Evolutionary conservation across 2,888 invertebrate species (phyloP), one percentile per base, ranked within the genome.

Genomic region (Clusia tigrina): DNA sequence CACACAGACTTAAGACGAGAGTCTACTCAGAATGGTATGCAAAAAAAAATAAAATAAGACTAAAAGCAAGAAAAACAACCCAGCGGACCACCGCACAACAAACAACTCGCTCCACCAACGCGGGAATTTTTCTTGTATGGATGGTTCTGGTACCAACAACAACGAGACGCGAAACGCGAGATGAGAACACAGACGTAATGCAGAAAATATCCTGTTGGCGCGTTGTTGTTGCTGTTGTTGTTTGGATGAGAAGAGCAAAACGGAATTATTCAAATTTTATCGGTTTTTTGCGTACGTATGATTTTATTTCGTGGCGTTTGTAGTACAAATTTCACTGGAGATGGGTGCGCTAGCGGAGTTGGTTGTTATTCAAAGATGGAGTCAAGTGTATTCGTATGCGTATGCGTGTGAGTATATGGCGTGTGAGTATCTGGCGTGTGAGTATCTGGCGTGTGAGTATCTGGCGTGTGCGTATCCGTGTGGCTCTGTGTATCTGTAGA

Each of bases 211-310:
- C 24, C 25, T 25, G 53, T 15, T 25, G 23, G 25, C 5, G 25
- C 15, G 3, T 37, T 54, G 26, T 54, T 54, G 18, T 37, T 37
- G 18, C 37, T 18, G 2, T 17, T 17, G 17, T 37, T 32, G 56
- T 15, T 32, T 17, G 22, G 42, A 38, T 52, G 55, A 56, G 51
- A 53, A 54, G 38, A 62, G 51, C 55, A 10, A 52, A 38, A 46
- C 59, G 52, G 32, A 57, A 37, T 57, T 54, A 60, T 64, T 64
- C 37, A 74, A 70, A 73, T 72, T 66, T 69, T 77, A 77, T 76
- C 76, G 77, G 76, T 77, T 77, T 77, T 76, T 74, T 65, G 68
- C 71, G 67, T 66, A 71, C 22, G 48, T 3, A 42, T 42, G n/a
- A 9, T 42, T 17, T 6, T 6, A 6, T 32, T 32, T 32, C 6